These are phyloP conservation scores for Hippopotamus amphibius DNA, from an alignment of 2,113 vertebrate species.

Conservation along the genomic window DNA sequence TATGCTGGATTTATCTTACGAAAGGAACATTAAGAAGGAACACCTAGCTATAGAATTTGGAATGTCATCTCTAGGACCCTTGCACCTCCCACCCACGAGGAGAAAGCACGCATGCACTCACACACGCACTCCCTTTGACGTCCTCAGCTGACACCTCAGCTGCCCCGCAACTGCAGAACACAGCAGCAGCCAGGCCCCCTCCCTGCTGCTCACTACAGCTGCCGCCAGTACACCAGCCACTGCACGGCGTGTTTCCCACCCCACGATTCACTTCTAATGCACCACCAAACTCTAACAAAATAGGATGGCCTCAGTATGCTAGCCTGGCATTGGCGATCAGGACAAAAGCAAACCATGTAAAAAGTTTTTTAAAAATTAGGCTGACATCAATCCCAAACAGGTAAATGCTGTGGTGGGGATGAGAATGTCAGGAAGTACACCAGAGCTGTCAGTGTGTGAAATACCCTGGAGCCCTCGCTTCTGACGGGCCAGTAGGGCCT, in stretches of 20 bases:
- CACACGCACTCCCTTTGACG: not conserved
- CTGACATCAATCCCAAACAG: not conserved
- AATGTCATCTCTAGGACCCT: not conserved
- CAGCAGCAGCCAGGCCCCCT: not conserved
- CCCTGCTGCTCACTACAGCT: not conserved
- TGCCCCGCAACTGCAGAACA: not conserved
- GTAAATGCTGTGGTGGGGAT: not conserved
- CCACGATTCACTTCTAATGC: not conserved
- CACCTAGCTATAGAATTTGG: not conserved
- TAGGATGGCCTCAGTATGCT: not conserved
- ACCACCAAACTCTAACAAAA: not conserved
- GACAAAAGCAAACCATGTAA: not conserved
- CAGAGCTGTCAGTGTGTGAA: not conserved
- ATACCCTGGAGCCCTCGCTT: not conserved
- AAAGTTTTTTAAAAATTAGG: not conserved
- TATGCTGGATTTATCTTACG: not conserved
- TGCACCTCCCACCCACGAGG: not conserved
- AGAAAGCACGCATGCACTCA: rapidly evolving
- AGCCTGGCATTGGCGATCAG: not conserved
- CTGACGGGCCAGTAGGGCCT: not conserved
- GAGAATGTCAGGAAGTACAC: not conserved
- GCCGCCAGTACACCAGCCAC: not conserved
- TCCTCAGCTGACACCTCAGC: not conserved
- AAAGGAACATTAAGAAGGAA: not conserved
- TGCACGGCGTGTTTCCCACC: not conserved